Evolutionary conservation across 2,113 vertebrate species (phyloP).

Genomic region (Aleadryas rufinucha): DNA sequence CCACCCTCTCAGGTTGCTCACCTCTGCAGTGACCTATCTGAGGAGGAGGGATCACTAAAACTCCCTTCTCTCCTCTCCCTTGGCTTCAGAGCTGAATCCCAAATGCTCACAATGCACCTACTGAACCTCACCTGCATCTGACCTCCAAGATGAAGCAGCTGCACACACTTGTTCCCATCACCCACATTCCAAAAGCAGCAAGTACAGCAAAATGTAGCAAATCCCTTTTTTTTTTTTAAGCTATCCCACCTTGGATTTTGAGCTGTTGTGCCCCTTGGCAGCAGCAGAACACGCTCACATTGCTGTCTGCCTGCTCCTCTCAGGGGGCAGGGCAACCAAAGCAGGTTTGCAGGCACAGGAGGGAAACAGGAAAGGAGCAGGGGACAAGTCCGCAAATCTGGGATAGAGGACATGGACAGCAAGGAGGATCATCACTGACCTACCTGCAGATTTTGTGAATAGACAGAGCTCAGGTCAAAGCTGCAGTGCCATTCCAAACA

Average conservation of each 20-base stretch:
- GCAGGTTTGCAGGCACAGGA: rapidly evolving
- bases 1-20: neutral
- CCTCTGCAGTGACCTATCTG: neutral
- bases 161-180: neutral
- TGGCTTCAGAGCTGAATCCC: neutral
- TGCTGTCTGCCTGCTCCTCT: neutral
- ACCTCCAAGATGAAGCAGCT: neutral
- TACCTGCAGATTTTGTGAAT: neutral
- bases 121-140: neutral
- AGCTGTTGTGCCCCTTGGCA: neutral
- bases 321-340: neutral
- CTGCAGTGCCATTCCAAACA: neutral
- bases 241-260: neutral
- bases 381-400: neutral
- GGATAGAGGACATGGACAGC: rapidly evolving
- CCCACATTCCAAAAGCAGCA: neutral
- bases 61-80: neutral
- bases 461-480: neutral
- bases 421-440: neutral
- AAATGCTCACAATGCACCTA: neutral
- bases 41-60: neutral
- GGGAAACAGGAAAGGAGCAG: neutral
- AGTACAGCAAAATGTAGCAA: neutral
- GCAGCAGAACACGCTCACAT: neutral
- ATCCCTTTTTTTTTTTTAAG: neutral